Base-by-base conservation (phyloP, 2,888 invertebrate species). In the Chelonus formosanus region DNA sequence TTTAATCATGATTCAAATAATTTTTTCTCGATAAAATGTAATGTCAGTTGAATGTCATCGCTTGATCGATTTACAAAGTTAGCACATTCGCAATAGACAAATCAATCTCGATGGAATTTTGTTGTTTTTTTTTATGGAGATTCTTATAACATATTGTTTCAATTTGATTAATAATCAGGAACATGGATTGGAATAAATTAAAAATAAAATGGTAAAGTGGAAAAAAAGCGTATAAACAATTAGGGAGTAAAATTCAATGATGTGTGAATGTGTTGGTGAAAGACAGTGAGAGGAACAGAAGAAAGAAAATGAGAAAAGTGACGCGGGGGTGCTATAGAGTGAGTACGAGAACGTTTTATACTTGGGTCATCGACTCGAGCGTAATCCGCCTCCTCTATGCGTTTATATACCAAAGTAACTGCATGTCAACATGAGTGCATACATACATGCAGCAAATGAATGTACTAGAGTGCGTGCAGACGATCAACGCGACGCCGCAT, bases 291-390 rank as follows among this genome's bases (percentile, higher is more conserved):
- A 35, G 7, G 3, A n/a, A 8, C 2, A 34, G 53, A 32, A 32
- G 45, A 32, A 44, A 43, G 44, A 44, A 35, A 44, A 34, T 34
- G 45, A 44, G 34, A 36, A 48, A 43, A 55, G 36, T 54, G 35
- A 36, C 36, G 62, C 57, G 64, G 57, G 58, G 61, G 66, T 56
- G 57, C 60, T 56, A 50, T 60, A 62, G 56, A 43, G 65, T 65
- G 65, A 62, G 62, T 68, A 62, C 59, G 58, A 65, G 59, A 63
- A 63, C 70, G 68, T 71, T 71, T 74, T 68, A 70, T 69, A 71
- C 67, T 62, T 67, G 69, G 72, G 73, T 74, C 69, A 69, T 69
- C 67, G 71, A 74, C 73, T 67, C 70, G 67, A 56, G 63, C 65
- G 63, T 70, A 70, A 71, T 71, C 67, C 58, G 67, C 64, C 67